These are phyloP conservation scores for Cistogaster globosa DNA, from an alignment of 2,888 invertebrate genomes.

Conservation along the genomic window DNA sequence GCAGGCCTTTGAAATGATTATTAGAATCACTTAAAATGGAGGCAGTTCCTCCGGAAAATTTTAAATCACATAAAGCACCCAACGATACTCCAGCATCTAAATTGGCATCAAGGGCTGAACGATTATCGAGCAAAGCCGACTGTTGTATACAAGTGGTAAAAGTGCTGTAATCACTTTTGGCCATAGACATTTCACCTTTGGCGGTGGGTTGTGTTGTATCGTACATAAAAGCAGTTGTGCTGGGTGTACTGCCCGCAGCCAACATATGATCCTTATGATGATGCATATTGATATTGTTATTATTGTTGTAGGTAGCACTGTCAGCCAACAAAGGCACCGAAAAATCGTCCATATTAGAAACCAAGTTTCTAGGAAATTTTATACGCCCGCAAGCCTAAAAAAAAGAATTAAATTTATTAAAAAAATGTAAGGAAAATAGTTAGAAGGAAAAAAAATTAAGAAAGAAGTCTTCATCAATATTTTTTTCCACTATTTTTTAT, in stretches of 20 bases:
- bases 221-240: slow-evolving; percentile 73
- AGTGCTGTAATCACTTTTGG: slow-evolving; percentile 71
- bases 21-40: slow-evolving; percentile 58
- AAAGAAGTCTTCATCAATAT: no score
- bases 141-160: slow-evolving; percentile 74
- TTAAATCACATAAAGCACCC: slow-evolving; percentile 72
- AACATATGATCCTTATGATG: slow-evolving; percentile 80
- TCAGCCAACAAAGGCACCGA: slow-evolving; percentile 76
- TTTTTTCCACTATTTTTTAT: no score
- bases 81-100: slow-evolving; percentile 72
- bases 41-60: slow-evolving; percentile 55
- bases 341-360: slow-evolving; percentile 76
- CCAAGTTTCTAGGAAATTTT: background rate
- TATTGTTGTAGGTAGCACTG: slow-evolving; percentile 69
- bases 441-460: no score
- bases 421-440: no score
- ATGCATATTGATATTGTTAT: slow-evolving; percentile 70
- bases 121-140: slow-evolving; percentile 73
- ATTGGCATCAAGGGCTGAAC: slow-evolving; percentile 70
- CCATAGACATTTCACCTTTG: slow-evolving; percentile 59
- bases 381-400: background rate
- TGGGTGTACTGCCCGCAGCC: slow-evolving; percentile 77
- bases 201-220: slow-evolving; percentile 49
- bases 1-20: slow-evolving; percentile 58
- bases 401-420: background rate